These are phyloP conservation scores for Aselliscus stoliczkanus DNA, from an alignment of 2,797 vertebrate species.

Conservation along the genomic window DNA sequence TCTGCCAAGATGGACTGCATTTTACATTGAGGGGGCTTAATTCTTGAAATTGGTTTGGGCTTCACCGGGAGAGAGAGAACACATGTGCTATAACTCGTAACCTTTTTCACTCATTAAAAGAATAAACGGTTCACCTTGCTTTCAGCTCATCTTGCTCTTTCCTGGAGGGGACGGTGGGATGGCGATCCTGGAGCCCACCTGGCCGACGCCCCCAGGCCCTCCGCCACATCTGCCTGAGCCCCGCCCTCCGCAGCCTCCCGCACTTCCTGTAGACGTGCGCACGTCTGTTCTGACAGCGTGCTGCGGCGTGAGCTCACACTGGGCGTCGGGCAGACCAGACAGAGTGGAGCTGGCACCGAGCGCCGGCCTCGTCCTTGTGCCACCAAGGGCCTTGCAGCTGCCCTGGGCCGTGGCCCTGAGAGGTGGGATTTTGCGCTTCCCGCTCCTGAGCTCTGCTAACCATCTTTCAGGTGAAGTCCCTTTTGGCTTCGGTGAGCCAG, in stretches of 20 bases:
- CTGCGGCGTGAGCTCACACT: neutral
- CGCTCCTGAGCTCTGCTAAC: neutral
- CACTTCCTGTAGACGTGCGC: fast-evolving
- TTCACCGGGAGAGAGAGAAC: neutral
- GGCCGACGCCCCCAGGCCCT: fast-evolving
- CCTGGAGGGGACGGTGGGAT: neutral
- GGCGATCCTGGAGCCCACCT: fast-evolving
- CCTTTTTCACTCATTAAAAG: neutral
- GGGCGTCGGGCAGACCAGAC: neutral
- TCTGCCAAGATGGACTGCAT: fast-evolving
- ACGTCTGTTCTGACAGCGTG: fast-evolving
- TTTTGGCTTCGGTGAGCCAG: fast-evolving
- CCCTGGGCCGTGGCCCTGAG: no score
- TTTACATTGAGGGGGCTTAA: neutral
- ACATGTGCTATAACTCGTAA: no score
- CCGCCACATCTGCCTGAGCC: fast-evolving
- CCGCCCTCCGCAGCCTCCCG: fast-evolving
- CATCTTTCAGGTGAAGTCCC: neutral
- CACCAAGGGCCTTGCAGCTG: no score
- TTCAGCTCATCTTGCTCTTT: neutral
- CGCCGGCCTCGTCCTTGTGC: neutral
- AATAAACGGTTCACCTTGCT: neutral
- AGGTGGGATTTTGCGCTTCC: neutral
- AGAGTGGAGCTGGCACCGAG: neutral
- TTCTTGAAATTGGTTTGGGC: neutral